Conservation (phyloP, 1,140 invertebrate genomes). For the Heliconius hewitsoni region DNA sequence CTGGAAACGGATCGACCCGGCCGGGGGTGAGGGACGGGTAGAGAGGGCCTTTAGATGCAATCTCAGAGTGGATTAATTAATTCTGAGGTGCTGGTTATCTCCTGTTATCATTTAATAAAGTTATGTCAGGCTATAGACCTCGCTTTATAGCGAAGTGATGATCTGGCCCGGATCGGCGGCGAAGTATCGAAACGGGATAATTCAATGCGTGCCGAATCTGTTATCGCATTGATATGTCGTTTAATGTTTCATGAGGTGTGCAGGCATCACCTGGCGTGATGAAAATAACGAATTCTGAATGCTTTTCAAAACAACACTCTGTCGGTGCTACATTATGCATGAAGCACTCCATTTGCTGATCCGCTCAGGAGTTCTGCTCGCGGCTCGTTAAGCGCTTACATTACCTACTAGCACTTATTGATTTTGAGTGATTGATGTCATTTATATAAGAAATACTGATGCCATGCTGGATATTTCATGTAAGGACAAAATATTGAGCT, state of each 20-base stretch:
- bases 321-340: conserved; percentile 78
- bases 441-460: conserved; percentile 49
- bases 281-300: conserved; percentile 79
- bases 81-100: conserved; percentile 80
- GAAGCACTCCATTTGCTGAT: conserved; percentile 80
- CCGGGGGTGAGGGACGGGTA: conserved; percentile 52
- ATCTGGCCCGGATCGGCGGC: conserved; percentile 23
- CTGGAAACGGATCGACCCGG: conserved; percentile 79
- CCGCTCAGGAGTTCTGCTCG: conserved; percentile 76
- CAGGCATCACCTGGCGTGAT: conserved; percentile 74
- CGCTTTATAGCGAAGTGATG: conserved; percentile 45
- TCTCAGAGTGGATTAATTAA: conserved; percentile 81
- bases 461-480: background rate
- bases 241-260: conserved; percentile 74
- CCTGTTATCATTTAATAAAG: conserved; percentile 79
- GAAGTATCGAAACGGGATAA: conserved; percentile 32
- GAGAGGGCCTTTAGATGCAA: conserved; percentile 77
- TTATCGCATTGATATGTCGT: conserved; percentile 64
- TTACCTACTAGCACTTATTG: conserved; percentile 79
- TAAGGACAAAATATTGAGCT: background rate
- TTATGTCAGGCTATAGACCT: conserved; percentile 66
- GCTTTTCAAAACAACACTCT: conserved; percentile 80
- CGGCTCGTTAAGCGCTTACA: conserved; percentile 80
- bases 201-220: conserved; percentile 43
- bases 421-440: conserved; percentile 68